Evolutionary conservation across 2,113 vertebrate genomes (phyloP).

Genomic region (Rhinoptilus africanus): DNA sequence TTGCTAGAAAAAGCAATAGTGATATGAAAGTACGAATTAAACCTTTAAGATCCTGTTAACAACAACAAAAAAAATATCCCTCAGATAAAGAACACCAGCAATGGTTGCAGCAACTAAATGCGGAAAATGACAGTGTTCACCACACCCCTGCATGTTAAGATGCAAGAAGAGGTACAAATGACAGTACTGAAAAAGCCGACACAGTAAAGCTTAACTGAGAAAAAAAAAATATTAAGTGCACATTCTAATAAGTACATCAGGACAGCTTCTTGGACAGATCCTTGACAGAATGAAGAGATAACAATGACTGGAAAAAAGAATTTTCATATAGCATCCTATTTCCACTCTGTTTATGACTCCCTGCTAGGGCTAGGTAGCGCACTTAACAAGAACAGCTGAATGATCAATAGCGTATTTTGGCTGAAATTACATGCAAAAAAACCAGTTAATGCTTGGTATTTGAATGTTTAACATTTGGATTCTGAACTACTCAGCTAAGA

Average conservation of each 20-base stretch:
- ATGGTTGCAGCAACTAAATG: not conserved
- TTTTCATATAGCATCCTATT: not conserved
- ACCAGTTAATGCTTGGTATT: not conserved
- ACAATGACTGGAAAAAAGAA: not conserved
- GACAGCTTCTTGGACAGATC: not conserved
- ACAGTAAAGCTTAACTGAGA: not conserved
- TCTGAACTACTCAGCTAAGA: not conserved
- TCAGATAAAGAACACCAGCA: not conserved
- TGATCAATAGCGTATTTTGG: not conserved
- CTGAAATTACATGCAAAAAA: not conserved
- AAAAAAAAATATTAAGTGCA: not conserved
- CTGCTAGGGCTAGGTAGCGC: not conserved
- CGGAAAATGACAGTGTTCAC: not conserved
- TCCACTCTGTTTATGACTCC: not conserved
- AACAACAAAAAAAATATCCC: not conserved
- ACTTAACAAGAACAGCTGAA: not conserved
- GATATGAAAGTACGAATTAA: not conserved
- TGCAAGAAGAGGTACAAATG: not conserved
- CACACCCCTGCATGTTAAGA: not conserved
- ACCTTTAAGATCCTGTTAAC: not conserved
- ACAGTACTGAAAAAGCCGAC: not conserved
- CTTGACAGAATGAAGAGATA: not conserved
- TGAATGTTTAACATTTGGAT: not conserved
- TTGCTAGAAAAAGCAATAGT: constrained; percentile 81
- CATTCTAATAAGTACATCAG: not conserved